Percentiles rank a stretch among this genome's conserved stretches.
Conservation (phyloP, 2,888 invertebrate genomes). For the Coelogynopora nodosa region DNA sequence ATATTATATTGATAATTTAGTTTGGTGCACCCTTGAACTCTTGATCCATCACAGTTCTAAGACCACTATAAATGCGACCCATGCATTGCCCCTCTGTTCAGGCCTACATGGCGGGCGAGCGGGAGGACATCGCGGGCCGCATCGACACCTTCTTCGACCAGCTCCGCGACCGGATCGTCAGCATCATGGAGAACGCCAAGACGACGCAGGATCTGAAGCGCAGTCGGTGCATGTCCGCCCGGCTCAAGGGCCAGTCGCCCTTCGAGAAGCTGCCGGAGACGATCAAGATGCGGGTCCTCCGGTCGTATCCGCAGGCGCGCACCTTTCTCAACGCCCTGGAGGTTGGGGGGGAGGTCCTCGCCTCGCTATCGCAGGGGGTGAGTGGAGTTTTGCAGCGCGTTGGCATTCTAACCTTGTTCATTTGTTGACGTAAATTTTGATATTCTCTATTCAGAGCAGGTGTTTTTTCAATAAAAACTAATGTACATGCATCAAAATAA, state of each 20-base stretch:
- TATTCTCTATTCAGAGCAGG: too few relatives aligned
- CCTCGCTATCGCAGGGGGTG: not conserved
- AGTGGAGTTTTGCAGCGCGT: too few relatives aligned
- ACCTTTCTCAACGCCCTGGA: slow-evolving; percentile 17
- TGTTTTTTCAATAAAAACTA: too few relatives aligned
- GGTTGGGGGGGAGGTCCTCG: not conserved
- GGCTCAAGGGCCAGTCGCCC: not conserved
- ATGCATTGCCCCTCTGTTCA: too few relatives aligned
- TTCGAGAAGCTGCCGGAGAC: not conserved
- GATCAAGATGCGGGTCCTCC: not conserved
- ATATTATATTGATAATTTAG: too few relatives aligned
- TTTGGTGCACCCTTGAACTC: too few relatives aligned
- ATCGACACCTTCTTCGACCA: slow-evolving; percentile 4
- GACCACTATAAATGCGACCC: too few relatives aligned
- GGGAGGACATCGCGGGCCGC: not conserved
- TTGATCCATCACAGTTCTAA: too few relatives aligned
- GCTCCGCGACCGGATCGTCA: not conserved
- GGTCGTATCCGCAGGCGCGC: slow-evolving; percentile 14
- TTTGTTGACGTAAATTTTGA: too few relatives aligned
- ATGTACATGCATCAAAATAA: too few relatives aligned
- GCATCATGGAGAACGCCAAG: slow-evolving; percentile 6
- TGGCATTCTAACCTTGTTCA: too few relatives aligned
- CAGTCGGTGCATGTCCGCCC: not conserved
- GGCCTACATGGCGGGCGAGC: not conserved
- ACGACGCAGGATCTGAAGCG: not conserved